Evolutionary conservation across 2,113 vertebrate genomes (phyloP), one percentile per base, ranked within the genome.

Genomic region (Pelmatolapia mariae): DNA sequence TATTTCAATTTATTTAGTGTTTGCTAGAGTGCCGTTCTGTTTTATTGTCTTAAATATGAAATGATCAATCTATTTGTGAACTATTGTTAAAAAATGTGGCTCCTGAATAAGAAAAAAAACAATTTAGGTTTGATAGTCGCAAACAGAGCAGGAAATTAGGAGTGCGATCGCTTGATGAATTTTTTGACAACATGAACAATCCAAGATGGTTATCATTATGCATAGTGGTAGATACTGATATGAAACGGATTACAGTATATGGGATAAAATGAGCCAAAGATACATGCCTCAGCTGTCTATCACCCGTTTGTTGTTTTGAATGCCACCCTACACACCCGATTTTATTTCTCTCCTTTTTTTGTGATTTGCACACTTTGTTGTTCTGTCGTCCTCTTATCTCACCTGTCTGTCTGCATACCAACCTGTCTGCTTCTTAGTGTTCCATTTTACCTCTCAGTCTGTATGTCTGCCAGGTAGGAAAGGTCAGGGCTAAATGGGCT

Each of bases 401-500:
- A 83, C 86, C 88, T 86, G 81, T 83, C 76, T 89, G 59, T 84
- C 81, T 56, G 81, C 80, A 89, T 89, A 90, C 89, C 88, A 26
- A 36, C 63, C 80, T 84, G 85, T 94, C 89, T 94, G 90, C 83
- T 90, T 50, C 76, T 85, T 71, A 56, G 22, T 85, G 52, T 76
- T 71, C 24, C 87, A 89, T 88, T 89, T 80, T 83, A 68, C 85
- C 50, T 86, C 90, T 91, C 79, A 89, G 90, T 83, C 89, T 91
- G 91, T 83, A 7, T 92, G 89, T 93, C 92, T 94, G 93, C 92
- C 92, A 92, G 86, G 87, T 82, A 68, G 45, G 80, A 94, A 93
- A 94, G 92, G 94, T 93, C 94, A 91, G 63, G 19, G 52, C 87
- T 92, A 89, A 95, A 93, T 91, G 85, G 91, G 90, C 33, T 76